These are phyloP conservation scores for Drosophila neotestacea DNA, from an alignment of 2,888 invertebrate species.

Conservation along the genomic window DNA sequence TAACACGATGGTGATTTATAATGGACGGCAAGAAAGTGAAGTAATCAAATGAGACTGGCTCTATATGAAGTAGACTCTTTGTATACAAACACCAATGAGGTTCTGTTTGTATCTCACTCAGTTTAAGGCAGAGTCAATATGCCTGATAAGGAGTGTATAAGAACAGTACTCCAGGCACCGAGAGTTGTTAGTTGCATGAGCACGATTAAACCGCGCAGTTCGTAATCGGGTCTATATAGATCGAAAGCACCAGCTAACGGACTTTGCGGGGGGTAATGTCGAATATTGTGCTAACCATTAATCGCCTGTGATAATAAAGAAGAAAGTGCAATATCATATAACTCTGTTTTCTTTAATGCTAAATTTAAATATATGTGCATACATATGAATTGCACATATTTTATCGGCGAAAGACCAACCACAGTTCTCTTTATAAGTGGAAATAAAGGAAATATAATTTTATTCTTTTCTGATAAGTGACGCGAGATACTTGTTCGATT, in stretches of 20 bases:
- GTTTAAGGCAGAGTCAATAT: neutral
- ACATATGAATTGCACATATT: neutral
- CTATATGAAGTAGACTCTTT: neutral
- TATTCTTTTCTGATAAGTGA: neutral
- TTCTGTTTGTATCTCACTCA: conserved; percentile 9
- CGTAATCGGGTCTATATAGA: conserved; percentile 7
- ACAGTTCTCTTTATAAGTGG: conserved; percentile 6
- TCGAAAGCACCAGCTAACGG: too few species aligned
- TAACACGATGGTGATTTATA: neutral
- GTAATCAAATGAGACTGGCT: conserved; percentile 1
- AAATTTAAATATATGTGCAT: neutral
- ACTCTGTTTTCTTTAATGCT: neutral
- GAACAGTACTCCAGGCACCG: neutral
- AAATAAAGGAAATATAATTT: neutral
- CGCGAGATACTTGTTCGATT: conserved; percentile 1
- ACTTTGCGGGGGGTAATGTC: neutral
- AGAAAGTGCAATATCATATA: conserved; percentile 19
- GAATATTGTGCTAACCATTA: conserved; percentile 3
- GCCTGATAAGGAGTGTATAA: conserved; percentile 43
- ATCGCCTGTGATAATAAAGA: conserved; percentile 6
- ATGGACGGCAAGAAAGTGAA: neutral
- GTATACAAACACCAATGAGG: neutral
- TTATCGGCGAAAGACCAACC: neutral
- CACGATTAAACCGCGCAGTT: conserved; percentile 23
- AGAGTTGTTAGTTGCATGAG: conserved; percentile 25